Evolutionary conservation across 2,888 invertebrate genomes (phyloP), one percentile per base, ranked within the genome.

Genomic region (Xestia xanthographa): DNA sequence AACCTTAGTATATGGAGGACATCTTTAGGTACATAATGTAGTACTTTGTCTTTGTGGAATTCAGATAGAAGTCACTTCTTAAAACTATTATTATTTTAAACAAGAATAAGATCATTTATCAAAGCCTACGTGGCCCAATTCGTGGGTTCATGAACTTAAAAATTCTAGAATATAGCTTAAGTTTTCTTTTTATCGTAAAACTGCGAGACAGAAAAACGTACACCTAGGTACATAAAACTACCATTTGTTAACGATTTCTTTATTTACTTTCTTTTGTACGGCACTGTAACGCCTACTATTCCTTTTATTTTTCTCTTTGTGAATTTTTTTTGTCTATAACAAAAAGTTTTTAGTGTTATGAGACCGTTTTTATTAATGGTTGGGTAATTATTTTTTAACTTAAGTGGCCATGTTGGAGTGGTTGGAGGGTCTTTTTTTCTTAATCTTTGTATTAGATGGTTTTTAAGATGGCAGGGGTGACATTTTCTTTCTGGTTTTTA

Each of bases 171-270:
- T 3, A 22, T 0, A 53, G 62, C 12, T 26, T 14, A 38, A 22
- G 20, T 72, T 62, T 75, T n/a, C n/a, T n/a, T n/a, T n/a, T n/a
- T n/a, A n/a, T n/a, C n/a, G n/a, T n/a, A n/a, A n/a, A n/a, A n/a
- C n/a, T n/a, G n/a, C n/a, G n/a, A n/a, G n/a, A n/a, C n/a, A n/a
- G n/a, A n/a, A n/a, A n/a, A n/a, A n/a, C n/a, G 34, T 34, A 34
- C 34, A 34, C 34, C 34, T 62, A n/a, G n/a, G n/a, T n/a, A 56
- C 9, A 66, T 60, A 67, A 45, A 70, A 75, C 34, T n/a, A 65
- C 62, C 38, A 48, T 73, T 73, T 80, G 77, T 86, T 76, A 82
- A 82, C 66, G 74, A 66, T 85, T 78, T 75, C 71, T 83, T 71
- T 80, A 82, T 74, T 76, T 58, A 68, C 66, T 66, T 60, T 71